Conservation (phyloP, 2,797 vertebrate genomes). For the Lagocephalus sceleratus region DNA sequence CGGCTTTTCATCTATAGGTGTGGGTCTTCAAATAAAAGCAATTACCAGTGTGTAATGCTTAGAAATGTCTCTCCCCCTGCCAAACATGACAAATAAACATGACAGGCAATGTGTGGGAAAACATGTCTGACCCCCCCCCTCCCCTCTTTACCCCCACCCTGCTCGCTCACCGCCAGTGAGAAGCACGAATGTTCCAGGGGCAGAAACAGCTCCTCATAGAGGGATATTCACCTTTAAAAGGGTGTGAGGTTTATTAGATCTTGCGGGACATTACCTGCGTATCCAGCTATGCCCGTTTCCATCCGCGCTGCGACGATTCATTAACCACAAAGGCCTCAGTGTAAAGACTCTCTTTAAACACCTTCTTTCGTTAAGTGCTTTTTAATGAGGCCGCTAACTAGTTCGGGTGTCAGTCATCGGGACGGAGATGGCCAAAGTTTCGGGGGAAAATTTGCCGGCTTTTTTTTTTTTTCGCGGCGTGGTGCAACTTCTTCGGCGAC, state of each 20-base stretch:
- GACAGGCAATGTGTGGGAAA: slow-evolving; percentile 46
- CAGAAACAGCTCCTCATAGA: slow-evolving; percentile 45
- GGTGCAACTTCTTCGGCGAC: slow-evolving; percentile 41
- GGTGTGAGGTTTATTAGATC: slow-evolving; percentile 71
- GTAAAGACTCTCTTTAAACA: slow-evolving; percentile 66
- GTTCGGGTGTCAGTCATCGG: slow-evolving; percentile 64
- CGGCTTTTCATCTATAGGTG: not conserved
- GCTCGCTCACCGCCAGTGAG: slow-evolving; percentile 49
- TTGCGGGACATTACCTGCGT: slow-evolving; percentile 62
- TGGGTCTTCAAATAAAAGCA: slow-evolving; percentile 3
- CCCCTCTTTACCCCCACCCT: slow-evolving; percentile 8
- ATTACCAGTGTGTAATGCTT: slow-evolving; percentile 19
- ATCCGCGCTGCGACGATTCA: slow-evolving; percentile 52
- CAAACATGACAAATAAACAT: slow-evolving; percentile 53
- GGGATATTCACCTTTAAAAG: slow-evolving; percentile 64
- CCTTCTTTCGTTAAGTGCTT: slow-evolving; percentile 70
- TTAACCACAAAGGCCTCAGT: slow-evolving; percentile 71
- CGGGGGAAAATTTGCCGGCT: slow-evolving; percentile 59
- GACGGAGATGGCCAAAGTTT: slow-evolving; percentile 41
- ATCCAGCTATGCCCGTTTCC: slow-evolving; percentile 65
- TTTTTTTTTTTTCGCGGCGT: slow-evolving; percentile 40
- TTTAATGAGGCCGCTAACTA: slow-evolving; percentile 69
- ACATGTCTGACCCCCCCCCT: slow-evolving; percentile 14
- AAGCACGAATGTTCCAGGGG: slow-evolving; percentile 56
- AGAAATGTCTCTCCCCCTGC: slow-evolving; percentile 22